Base-by-base conservation (phyloP, 2,797 vertebrate genomes). In the Labeo calbasu region DNA sequence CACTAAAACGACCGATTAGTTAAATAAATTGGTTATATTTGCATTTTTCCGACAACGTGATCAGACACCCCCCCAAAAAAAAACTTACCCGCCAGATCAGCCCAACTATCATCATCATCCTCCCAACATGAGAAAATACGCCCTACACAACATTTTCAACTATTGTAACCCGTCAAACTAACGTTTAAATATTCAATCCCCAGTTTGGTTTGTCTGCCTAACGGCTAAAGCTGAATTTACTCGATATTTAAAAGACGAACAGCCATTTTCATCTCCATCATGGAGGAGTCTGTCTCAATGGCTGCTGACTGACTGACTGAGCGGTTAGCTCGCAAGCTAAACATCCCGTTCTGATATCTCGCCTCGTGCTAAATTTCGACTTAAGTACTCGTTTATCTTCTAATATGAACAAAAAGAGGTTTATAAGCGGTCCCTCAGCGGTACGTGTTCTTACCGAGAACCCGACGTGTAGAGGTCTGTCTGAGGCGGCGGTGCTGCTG, bases 271-370 rank as follows among this genome's bases (percentile, higher is more conserved):
- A 81, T 81, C 78, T 86, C 78, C 92, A 92, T 93, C 92, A 94
- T 94, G 94, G 93, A 89, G 93, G 92, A 89, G 88, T 75, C 85
- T 2, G 89, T 78, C 91, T 94, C 93, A 93, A 95, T 94, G 93
- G 92, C 93, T 91, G 89, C 84, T 85, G 87, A 91, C 93, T 91
- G 89, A 68, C 93, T 91, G 89, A 68, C 84, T 84, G 87, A 90
- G 86, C 85, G 92, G 90, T 92, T 92, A 93, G 93, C 93, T 77
- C 15, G 5, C 85, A 78, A 61, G 9, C 28, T 79, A 83, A 12
- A 81, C 82, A 8, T 48, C 72, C 3, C 3, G n/a, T n/a, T 8
- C 59, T n/a, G 8, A 73, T n/a, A 11, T 10, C 59, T 51, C 65
- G 19, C 15, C 15, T 3, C 48, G 48, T 19, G 28, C 57, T 69